Percentiles rank a stretch among this genome's conserved stretches.
Conservation (phyloP, 2,888 invertebrate species). For the Polyommatus icarus region DNA sequence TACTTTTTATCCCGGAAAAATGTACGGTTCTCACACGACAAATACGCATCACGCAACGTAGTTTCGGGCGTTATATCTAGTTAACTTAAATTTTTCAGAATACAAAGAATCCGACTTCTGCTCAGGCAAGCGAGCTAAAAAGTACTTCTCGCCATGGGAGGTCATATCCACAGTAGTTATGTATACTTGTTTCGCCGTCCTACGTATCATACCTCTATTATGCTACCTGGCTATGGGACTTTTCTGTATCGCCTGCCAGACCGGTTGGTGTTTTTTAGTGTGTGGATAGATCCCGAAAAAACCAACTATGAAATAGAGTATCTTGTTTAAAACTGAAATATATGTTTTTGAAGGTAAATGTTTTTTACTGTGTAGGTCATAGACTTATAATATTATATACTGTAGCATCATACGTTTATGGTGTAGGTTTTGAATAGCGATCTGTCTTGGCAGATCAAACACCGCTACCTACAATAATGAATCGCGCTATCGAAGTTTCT, state of each 20-base stretch:
- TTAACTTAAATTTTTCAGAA: constrained; percentile 43
- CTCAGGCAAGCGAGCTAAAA: constrained; percentile 43
- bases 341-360: not conserved
- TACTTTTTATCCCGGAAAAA: too few species aligned
- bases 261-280: constrained; percentile 47
- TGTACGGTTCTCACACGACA: too few species aligned
- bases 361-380: too few species aligned
- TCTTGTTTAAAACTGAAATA: not conserved
- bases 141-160: constrained; percentile 43
- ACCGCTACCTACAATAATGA: too few species aligned
- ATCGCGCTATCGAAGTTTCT: too few species aligned
- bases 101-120: constrained; percentile 47
- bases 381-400: too few species aligned
- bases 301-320: not conserved
- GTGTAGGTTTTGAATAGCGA: too few species aligned
- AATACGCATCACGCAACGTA: too few species aligned
- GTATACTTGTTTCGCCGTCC: constrained; percentile 38
- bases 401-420: too few species aligned
- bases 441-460: too few species aligned
- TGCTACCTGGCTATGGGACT: constrained; percentile 46
- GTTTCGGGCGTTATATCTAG: too few species aligned
- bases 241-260: constrained; percentile 45
- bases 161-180: constrained; percentile 33
- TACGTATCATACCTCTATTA: constrained; percentile 43
- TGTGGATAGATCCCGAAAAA: constrained; percentile 39